Base-by-base conservation (phyloP, 2,888 invertebrate genomes). In the Dioctria rufipes region DNA sequence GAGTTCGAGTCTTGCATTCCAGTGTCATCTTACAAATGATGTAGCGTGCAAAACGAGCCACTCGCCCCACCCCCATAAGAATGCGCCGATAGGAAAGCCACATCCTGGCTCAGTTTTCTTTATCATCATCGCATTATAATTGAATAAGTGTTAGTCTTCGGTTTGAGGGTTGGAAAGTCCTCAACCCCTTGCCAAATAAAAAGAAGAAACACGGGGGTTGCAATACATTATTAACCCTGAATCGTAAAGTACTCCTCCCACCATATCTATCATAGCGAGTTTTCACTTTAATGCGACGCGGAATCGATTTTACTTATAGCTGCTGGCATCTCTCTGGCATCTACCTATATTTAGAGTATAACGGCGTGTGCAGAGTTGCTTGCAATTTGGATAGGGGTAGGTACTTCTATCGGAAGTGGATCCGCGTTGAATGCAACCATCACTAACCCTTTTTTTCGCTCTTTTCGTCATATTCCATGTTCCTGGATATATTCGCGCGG, bases 11-110 rank as follows among this genome's bases (percentile, higher is more conserved):
- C 78, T 79, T 81, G 65, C 49, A 79, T 69, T 58, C 79, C 65
- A 63, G 77, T 78, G 66, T 75, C 73, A 75, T 75, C 73, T 75
- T 75, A 75, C 73, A 75, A 75, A 75, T 75, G 60, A 75, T 75
- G 73, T 75, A 60, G 73, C 73, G 73, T 58, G 73, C 73, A 75
- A 75, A 75, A 75, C 73, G 13, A 13, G n/a, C 73, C 73, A 54
- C 3, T 49, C 43, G 5, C 42, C 43, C 43, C 25, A 54, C 60
- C 42, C 43, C n/a, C 42, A 25, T 25, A 25, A 25, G 25, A 25
- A 25, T 25, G 13, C 73, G 58, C 54, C 71, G 71, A 71, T 71
- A 60, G 73, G 73, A 60, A 75, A 60, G 73, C 73, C 73, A 75
- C 73, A 75, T 75, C 73, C 73, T 75, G 73, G 73, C 60, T 60